These are phyloP conservation scores for Sipunculus nudus DNA, from an alignment of 2,888 invertebrate genomes.

Conservation along the genomic window DNA sequence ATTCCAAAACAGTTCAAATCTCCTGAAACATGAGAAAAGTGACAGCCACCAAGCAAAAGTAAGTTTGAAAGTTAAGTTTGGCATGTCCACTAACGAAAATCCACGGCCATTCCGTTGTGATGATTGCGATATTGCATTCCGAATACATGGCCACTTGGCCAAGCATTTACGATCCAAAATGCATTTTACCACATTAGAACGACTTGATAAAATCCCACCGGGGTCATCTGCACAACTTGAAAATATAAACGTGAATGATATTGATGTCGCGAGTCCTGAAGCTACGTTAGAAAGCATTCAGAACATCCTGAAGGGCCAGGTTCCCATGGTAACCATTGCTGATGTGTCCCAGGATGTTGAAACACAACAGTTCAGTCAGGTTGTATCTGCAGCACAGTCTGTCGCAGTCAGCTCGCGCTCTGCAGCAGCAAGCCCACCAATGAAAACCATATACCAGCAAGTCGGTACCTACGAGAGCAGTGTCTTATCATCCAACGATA, in stretches of 20 bases:
- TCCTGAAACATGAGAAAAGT: conserved; percentile 92
- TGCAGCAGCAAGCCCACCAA: no score
- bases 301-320: conserved; percentile 63
- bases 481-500: conserved; percentile 40
- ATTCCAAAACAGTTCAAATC: conserved; percentile 88
- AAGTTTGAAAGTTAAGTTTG: conserved; percentile 26
- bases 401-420: no score
- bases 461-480: conserved; percentile 37
- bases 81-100: conserved; percentile 75
- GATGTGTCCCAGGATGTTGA: no score
- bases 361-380: no score
- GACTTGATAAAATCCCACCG: conserved; percentile 89
- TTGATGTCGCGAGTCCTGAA: conserved; percentile 91
- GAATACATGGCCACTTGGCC: conserved; percentile 93
- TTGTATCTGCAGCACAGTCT: no score
- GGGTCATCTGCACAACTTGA: conserved; percentile 95
- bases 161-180: conserved; percentile 96
- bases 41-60: conserved; percentile 85
- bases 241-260: conserved; percentile 88
- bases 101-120: conserved; percentile 95
- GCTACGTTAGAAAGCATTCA: conserved; percentile 84
- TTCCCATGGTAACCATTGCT: no score
- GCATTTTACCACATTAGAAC: conserved; percentile 94
- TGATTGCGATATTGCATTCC: conserved; percentile 94
- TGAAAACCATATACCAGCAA: no score